Base-by-base conservation (phyloP, 2,888 invertebrate species). In the Pristionchus mayeri region DNA sequence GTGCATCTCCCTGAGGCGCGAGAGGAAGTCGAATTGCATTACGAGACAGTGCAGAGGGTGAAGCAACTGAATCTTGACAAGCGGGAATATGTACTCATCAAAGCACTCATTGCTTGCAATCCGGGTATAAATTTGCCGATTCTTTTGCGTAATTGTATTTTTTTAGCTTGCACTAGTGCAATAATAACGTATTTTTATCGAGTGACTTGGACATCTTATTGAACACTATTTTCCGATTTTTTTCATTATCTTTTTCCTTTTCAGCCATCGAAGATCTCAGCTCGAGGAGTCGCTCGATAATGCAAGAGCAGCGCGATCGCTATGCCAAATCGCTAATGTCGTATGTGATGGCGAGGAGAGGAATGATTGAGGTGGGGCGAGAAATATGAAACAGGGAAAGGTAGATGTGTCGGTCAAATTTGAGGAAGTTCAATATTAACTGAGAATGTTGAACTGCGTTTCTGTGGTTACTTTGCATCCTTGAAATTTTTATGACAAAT, bases 81-180 rank as follows among this genome's bases (percentile, higher is more conserved):
- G 40, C 37, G 4, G 21, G 75, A 75, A n/a, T 75, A 75, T 24
- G 40, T 75, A 3, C 75, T 75, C 9, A 37, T 75, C 75, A 75
- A 75, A n/a, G 75, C 75, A 3, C 7, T 75, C 18, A 37, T 44
- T 3, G 40, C n/a, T 7, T 75, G 75, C 75, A 75, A 75, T 75
- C 75, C 75, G 3, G 75, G 75, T 75, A 7, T n/a, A n/a, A n/a
- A n/a, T n/a, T n/a, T n/a, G n/a, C n/a, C n/a, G n/a, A n/a, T n/a
- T n/a, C n/a, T n/a, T n/a, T n/a, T n/a, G n/a, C n/a, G n/a, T n/a
- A n/a, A n/a, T n/a, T n/a, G n/a, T n/a, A n/a, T n/a, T n/a, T n/a
- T n/a, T n/a, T n/a, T n/a, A n/a, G n/a, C n/a, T n/a, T n/a, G n/a
- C n/a, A n/a, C n/a, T n/a, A n/a, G n/a, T n/a, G n/a, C n/a, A n/a